phyloP scores from a whole-genome alignment of 2,888 invertebrate genomes.

The Tetragonisca angustula region DNA sequence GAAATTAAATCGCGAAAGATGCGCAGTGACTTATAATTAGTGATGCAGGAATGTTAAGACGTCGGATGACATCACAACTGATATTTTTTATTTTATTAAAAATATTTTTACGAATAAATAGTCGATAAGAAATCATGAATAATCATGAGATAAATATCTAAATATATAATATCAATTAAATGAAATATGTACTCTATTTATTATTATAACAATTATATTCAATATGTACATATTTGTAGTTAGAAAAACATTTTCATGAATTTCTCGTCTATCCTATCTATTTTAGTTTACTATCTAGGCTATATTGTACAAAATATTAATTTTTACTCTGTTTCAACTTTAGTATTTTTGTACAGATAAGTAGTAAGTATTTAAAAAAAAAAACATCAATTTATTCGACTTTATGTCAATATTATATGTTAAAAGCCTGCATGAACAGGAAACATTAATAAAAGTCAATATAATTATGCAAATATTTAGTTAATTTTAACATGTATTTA shows the following conservation, averaged over 20 bases:
- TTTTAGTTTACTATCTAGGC: not conserved
- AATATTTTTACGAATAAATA: conserved; percentile 44
- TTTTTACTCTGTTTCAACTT: not conserved
- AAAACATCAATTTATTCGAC: not conserved
- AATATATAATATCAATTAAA: conserved; percentile 19
- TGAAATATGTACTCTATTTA: conserved; percentile 26
- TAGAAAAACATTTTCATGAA: not conserved
- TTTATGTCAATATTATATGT: not conserved
- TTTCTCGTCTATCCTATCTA: not conserved
- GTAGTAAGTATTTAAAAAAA: not conserved
- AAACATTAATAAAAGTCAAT: conserved; percentile 32
- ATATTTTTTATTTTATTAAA: conserved; percentile 58
- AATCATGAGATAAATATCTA: conserved; percentile 36
- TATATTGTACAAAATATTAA: not conserved
- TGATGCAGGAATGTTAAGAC: too few relatives aligned
- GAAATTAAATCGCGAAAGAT: too few relatives aligned
- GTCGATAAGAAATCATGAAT: conserved; percentile 20
- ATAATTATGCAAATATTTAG: conserved; percentile 1
- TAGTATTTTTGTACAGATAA: not conserved
- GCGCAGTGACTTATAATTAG: too few relatives aligned
- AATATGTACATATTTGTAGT: conserved; percentile 33
- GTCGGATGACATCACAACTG: conserved; percentile 21
- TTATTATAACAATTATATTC: conserved; percentile 34
- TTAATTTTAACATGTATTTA: not conserved
- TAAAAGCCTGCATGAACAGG: conserved; percentile 16